These are phyloP conservation scores for Poliocrania exsul DNA, from an alignment of 2,797 vertebrate species.

Conservation along the genomic window DNA sequence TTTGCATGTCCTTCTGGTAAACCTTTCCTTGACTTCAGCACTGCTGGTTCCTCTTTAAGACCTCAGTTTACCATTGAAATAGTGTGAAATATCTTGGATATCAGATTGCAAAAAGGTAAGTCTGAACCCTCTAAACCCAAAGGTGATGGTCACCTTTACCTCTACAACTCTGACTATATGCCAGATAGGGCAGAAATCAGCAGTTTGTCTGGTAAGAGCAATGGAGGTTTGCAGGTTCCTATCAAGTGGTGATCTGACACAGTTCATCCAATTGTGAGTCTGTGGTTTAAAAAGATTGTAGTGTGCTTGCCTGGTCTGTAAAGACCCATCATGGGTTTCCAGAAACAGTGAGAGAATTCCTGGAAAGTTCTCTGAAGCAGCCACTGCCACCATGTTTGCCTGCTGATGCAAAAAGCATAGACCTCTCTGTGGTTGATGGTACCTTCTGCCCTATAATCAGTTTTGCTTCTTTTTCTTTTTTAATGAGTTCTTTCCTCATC, in stretches of 20 bases:
- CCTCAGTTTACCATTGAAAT: neutral
- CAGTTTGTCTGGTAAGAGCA: neutral
- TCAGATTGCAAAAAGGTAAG: neutral
- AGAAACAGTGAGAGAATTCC: neutral
- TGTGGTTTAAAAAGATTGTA: neutral
- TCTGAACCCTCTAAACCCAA: neutral
- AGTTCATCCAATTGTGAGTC: neutral
- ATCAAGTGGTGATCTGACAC: neutral
- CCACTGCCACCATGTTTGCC: neutral
- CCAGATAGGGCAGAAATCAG: neutral
- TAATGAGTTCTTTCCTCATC: neutral
- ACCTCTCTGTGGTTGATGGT: neutral
- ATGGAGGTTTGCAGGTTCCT: neutral
- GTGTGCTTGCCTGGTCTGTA: neutral
- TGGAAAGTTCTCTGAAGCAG: neutral
- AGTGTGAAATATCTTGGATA: neutral
- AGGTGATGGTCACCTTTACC: neutral
- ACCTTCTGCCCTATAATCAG: neutral
- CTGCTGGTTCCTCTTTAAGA: neutral
- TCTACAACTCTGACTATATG: neutral
- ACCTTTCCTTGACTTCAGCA: neutral
- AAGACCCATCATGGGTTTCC: neutral
- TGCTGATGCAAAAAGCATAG: neutral
- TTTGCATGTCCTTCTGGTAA: neutral
- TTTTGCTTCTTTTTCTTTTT: neutral